Percentiles rank a stretch among this genome's conserved stretches.
Evolutionary conservation across 2,888 invertebrate genomes (phyloP).

Genomic region (Pollenia amentaria): DNA sequence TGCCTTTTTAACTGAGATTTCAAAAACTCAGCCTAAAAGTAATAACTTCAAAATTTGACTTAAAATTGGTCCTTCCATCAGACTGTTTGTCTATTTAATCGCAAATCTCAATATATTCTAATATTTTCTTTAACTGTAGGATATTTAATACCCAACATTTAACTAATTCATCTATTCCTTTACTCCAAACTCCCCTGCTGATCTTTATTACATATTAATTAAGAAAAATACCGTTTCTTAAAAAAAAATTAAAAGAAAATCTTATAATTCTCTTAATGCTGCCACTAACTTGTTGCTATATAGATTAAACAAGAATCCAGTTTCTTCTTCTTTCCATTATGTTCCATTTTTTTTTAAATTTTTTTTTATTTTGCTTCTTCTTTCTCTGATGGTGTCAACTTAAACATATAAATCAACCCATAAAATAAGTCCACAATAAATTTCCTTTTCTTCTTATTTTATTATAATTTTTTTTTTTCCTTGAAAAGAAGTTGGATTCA

Average conservation of each 20-base stretch:
- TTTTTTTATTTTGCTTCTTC: constrained; percentile 4
- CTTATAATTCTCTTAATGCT: constrained; percentile 30
- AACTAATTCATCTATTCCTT: too few species aligned
- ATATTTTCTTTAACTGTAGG: too few species aligned
- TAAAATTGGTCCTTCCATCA: too few species aligned
- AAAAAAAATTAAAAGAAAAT: constrained; percentile 24
- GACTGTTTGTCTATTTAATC: too few species aligned
- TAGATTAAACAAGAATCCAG: neutral
- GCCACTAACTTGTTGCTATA: constrained; percentile 29
- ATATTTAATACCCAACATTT: too few species aligned
- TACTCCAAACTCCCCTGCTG: too few species aligned
- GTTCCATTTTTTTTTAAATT: neutral
- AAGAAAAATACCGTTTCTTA: constrained; percentile 19
- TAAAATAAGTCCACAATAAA: constrained; percentile 19
- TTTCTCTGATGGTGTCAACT: constrained; percentile 25
- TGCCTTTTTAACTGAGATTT: too few species aligned
- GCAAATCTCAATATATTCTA: too few species aligned
- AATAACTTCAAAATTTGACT: too few species aligned
- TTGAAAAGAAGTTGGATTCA: constrained; percentile 21
- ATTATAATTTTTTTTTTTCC: too few species aligned
- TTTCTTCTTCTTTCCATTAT: neutral
- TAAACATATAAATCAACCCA: constrained; percentile 34
- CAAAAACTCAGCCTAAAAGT: too few species aligned
- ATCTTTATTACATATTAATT: neutral
- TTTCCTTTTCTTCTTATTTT: constrained; percentile 27